A percentile compares a stretch with the other conserved stretches of the same genome.
phyloP scores from a whole-genome alignment of 2,888 invertebrate genomes.

The Melanostoma scalare region DNA sequence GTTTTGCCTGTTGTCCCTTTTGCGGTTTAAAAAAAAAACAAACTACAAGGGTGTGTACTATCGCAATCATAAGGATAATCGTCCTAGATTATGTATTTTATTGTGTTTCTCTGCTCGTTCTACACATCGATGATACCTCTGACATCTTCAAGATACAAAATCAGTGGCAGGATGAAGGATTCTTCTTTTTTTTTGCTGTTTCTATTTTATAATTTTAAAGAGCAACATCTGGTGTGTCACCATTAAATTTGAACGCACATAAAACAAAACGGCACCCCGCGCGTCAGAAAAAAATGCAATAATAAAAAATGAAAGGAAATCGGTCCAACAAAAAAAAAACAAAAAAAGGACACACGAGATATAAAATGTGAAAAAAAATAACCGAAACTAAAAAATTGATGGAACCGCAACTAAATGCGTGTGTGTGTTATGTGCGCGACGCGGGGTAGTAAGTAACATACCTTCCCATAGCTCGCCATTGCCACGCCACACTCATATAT shows the following conservation, averaged over 20 bases:
- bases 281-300: constrained; percentile 64
- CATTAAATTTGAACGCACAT: constrained; percentile 76
- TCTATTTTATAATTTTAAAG: constrained; percentile 74
- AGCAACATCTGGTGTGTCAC: constrained; percentile 76
- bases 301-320: constrained; percentile 61
- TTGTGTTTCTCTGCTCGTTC: constrained; percentile 44
- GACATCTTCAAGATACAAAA: constrained; percentile 43
- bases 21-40: constrained; percentile 33
- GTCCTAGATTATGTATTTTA: constrained; percentile 65
- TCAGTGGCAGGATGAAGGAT: neutral
- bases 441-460: constrained; percentile 66
- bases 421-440: constrained; percentile 35
- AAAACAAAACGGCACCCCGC: constrained; percentile 68
- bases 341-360: constrained; percentile 50
- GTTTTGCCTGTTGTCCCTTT: constrained; percentile 37
- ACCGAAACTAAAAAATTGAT: constrained; percentile 73
- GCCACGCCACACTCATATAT: constrained; percentile 27
- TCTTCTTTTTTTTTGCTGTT: neutral
- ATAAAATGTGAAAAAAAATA: constrained; percentile 33
- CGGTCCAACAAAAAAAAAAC: constrained; percentile 19
- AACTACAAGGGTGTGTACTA: constrained; percentile 57
- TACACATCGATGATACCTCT: constrained; percentile 64
- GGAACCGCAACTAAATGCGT: constrained; percentile 74
- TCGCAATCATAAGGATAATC: constrained; percentile 64
- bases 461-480: constrained; percentile 53